Evolutionary conservation across 2,888 invertebrate genomes (phyloP).

Genomic region (Tuta absoluta): DNA sequence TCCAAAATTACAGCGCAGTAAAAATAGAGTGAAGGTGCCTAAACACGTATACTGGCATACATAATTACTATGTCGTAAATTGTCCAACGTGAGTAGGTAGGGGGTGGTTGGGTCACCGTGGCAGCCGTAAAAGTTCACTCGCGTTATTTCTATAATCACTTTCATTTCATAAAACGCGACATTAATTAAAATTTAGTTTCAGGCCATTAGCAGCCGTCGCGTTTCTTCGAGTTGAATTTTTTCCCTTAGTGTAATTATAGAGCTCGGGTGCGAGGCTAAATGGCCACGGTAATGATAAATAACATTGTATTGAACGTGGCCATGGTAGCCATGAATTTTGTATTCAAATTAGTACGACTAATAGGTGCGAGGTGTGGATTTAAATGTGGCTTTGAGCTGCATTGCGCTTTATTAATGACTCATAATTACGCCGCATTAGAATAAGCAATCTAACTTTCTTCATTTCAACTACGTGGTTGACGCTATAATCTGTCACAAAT

Average conservation of each 20-base stretch:
- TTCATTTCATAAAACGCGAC: conserved; percentile 79
- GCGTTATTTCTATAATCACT: conserved; percentile 80
- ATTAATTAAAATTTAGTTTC: conserved; percentile 82
- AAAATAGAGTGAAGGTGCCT: conserved; percentile 62
- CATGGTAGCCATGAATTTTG: conserved; percentile 76
- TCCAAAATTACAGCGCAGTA: conserved; percentile 74
- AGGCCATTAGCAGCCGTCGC: conserved; percentile 79
- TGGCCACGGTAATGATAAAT: conserved; percentile 78
- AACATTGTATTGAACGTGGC: conserved; percentile 74
- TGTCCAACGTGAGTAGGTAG: conserved; percentile 64
- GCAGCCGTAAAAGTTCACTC: conserved; percentile 47
- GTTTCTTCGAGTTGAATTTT: conserved; percentile 78
- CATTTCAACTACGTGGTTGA: conserved; percentile 11
- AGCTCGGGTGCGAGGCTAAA: conserved; percentile 74
- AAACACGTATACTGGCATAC: conserved; percentile 58
- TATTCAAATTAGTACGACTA: conserved; percentile 78
- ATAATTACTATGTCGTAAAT: conserved; percentile 78
- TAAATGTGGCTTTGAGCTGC: conserved; percentile 58
- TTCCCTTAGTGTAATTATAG: conserved; percentile 73
- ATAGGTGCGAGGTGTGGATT: conserved; percentile 71
- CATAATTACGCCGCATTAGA: conserved; percentile 43
- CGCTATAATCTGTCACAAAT: conserved; percentile 17
- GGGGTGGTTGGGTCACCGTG: conserved; percentile 43
- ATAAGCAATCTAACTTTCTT: conserved; percentile 29
- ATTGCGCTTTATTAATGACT: conserved; percentile 63